phyloP scores from a whole-genome alignment of 2,113 vertebrate species.

The Coptodon bakossiorum region DNA sequence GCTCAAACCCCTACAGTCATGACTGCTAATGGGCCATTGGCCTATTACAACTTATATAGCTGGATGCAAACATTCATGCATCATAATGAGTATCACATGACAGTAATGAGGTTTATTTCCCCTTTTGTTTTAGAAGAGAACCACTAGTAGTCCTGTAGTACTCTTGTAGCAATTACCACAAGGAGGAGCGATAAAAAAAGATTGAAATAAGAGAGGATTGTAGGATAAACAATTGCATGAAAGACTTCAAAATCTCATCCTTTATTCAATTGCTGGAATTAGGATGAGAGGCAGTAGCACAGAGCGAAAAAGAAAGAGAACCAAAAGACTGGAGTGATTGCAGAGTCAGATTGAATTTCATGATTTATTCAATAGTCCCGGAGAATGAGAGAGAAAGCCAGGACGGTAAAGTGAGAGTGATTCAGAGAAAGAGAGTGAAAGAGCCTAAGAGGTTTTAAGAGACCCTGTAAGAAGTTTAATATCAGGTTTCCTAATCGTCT shows the following conservation, averaged over 20 bases:
- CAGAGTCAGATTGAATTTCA: constrained; percentile 36
- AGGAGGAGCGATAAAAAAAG: neutral
- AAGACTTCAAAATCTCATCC: neutral
- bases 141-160: neutral
- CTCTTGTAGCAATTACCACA: neutral
- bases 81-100: neutral
- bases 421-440: neutral
- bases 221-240: neutral
- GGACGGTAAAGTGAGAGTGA: constrained; percentile 14
- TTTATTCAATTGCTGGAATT: constrained; percentile 14
- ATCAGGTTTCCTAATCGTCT: constrained; percentile 43
- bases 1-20: neutral
- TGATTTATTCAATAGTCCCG: constrained; percentile 51
- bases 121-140: neutral
- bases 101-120: neutral
- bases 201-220: neutral
- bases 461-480: constrained; percentile 33
- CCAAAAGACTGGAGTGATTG: constrained; percentile 33
- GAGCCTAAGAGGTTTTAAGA: constrained; percentile 30
- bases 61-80: no score
- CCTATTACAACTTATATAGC: neutral
- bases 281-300: neutral
- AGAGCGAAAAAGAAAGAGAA: constrained; percentile 3
- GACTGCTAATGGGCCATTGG: neutral
- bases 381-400: constrained; percentile 2